Evolutionary conservation across 2,113 vertebrate genomes (phyloP).

Genomic region (Xyrauchen texanus): DNA sequence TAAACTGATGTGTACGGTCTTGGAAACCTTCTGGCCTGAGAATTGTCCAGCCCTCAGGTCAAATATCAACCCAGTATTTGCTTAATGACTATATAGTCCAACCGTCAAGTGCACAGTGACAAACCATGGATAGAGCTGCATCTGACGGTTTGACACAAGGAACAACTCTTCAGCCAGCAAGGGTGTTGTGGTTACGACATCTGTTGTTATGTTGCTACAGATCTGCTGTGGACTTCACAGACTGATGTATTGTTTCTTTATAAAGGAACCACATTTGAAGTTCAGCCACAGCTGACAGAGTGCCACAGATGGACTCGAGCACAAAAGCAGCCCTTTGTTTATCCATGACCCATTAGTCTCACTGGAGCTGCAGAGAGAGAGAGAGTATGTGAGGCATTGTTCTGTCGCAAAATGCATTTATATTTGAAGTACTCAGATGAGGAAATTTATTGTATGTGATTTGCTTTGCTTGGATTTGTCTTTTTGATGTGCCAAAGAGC

Average conservation of each 20-base stretch:
- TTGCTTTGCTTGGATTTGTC: neutral
- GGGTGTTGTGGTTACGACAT: neutral
- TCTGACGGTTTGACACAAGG: neutral
- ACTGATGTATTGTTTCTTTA: constrained; percentile 9
- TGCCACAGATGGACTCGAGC: neutral
- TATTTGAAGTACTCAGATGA: neutral
- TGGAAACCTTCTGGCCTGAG: neutral
- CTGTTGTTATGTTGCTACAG: neutral
- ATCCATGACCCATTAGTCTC: constrained; percentile 4
- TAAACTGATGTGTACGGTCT: neutral
- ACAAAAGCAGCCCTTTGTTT: constrained; percentile 23
- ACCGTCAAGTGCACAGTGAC: no score
- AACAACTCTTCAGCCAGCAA: neutral
- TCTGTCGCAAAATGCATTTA: neutral
- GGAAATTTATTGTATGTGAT: constrained; percentile 2
- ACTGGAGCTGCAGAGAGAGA: neutral
- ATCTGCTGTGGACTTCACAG: constrained; percentile 6
- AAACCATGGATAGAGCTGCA: neutral
- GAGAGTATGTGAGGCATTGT: constrained; percentile 7
- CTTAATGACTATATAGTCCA: neutral
- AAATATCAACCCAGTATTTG: neutral
- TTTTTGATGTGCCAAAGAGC: neutral
- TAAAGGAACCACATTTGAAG: constrained; percentile 10
- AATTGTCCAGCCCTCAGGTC: neutral
- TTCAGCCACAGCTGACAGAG: constrained; percentile 25